Evolutionary conservation across 2,888 invertebrate genomes (phyloP).

Genomic region (Anoplius nigerrimus): DNA sequence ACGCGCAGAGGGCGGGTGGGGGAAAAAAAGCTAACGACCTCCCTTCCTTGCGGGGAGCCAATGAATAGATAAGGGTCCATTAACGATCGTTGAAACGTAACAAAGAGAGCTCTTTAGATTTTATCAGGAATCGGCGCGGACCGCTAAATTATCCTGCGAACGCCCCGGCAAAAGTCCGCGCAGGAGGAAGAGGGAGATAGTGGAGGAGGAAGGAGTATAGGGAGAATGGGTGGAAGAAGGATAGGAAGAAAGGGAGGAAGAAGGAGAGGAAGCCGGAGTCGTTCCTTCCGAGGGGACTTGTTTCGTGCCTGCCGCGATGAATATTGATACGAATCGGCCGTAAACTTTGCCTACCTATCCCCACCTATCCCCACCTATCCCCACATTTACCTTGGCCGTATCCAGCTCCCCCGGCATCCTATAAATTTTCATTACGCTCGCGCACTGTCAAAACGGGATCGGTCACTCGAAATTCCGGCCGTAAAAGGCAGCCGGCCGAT

Average conservation of each 20-base stretch:
- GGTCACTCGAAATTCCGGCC: not conserved
- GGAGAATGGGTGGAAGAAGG: not conserved
- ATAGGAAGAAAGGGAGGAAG: not conserved
- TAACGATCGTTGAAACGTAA: no score
- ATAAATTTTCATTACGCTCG: not conserved
- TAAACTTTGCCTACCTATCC: constrained; percentile 10
- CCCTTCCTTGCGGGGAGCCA: no score
- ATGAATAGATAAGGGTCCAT: no score
- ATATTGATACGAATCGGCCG: constrained; percentile 21
- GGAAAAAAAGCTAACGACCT: no score
- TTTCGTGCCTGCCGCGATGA: constrained; percentile 13
- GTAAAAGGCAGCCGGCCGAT: not conserved
- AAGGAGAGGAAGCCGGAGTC: not conserved
- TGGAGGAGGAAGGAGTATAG: not conserved
- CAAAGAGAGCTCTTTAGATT: no score
- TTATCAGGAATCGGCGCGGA: no score
- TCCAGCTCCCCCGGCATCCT: no score
- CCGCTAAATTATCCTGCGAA: not conserved
- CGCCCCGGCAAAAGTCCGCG: no score
- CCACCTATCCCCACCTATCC: no score
- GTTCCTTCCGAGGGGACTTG: constrained; percentile 19
- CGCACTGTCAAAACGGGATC: not conserved
- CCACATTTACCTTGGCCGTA: no score
- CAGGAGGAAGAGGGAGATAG: not conserved
- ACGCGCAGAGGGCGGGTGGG: no score